Base-by-base conservation (phyloP, 2,888 invertebrate genomes). In the Nudaria mundana region DNA sequence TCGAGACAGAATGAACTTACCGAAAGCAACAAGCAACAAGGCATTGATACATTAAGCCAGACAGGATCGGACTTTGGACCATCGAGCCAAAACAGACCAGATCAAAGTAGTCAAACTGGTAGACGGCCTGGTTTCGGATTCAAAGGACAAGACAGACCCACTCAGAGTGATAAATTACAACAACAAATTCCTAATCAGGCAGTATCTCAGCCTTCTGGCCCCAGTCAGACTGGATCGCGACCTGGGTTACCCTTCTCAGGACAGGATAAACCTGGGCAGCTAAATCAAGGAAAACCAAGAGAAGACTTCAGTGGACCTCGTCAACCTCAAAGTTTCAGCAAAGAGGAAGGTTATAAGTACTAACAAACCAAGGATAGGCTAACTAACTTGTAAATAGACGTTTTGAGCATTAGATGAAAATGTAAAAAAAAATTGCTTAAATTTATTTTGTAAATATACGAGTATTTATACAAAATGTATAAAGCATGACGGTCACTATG, bases 261-360 rank as follows among this genome's bases (percentile, higher is more conserved):
- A 30, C 56, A 57, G 23, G 36, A 30, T 2, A 26, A 20, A 20
- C 52, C 66, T 10, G 16, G 30, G 6, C 30, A 18, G 13, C n/a
- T 5, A 3, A 12, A n/a, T 5, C 22, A 28, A 11, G 25, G 48
- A 10, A 46, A 58, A 20, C 52, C 66, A 13, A 55, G 57, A 3
- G 64, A 71, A 37, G 54, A 47, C 39, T 87, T 87, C 34, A 71
- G 72, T 37, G 81, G 76, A 23, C 79, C 86, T n/a, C 76, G 81
- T 12, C 84, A 84, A 34, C 86, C 83, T 1, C 83, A 88, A 0
- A 87, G 85, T 58, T 88, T 83, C 65, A 81, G 68, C 50, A 62
- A 76, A 28, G 75, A 85, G 47, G 85, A 85, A 59, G 88, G 88
- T 34, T 88, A 88, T 66, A 86, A 80, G 49, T 88, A 88, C 63